Conservation (phyloP, 2,888 invertebrate species). For the Melieria crassipennis region DNA sequence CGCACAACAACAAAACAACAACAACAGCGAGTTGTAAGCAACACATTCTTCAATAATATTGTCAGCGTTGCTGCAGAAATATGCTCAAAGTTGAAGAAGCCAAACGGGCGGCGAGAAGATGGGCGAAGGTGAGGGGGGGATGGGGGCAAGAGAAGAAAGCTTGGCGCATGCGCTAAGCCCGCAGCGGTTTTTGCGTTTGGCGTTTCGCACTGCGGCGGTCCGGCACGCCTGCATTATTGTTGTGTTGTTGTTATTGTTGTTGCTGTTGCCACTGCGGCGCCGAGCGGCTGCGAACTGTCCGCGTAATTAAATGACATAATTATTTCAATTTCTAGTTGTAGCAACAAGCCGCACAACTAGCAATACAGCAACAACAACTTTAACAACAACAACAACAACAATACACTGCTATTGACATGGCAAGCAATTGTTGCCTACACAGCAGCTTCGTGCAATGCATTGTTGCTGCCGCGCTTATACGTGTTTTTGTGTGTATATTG, state of each 20-base stretch:
- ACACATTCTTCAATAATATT: slow-evolving; percentile 33
- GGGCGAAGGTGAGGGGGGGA: background rate
- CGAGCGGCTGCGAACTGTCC: slow-evolving; percentile 49
- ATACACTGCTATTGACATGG: background rate
- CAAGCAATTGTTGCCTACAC: background rate
- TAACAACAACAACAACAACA: background rate
- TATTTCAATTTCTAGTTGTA: slow-evolving; percentile 56
- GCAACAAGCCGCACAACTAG: background rate
- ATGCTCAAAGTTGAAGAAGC: background rate
- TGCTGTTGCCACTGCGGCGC: slow-evolving; percentile 10
- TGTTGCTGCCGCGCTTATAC: slow-evolving; percentile 55
- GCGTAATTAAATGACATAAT: slow-evolving; percentile 65
- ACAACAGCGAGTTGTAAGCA: slow-evolving; percentile 18
- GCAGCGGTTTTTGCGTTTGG: background rate
- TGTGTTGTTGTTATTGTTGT: slow-evolving; percentile 26
- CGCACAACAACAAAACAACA: slow-evolving; percentile 5
- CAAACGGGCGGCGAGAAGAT: background rate
- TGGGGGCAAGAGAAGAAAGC: background rate
- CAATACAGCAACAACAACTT: slow-evolving; percentile 36
- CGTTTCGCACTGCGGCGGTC: slow-evolving; percentile 14
- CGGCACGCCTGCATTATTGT: slow-evolving; percentile 35
- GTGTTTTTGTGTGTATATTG: slow-evolving; percentile 41
- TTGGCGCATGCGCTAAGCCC: slow-evolving; percentile 28
- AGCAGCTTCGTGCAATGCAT: slow-evolving; percentile 28
- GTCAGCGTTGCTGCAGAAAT: slow-evolving; percentile 19